These are phyloP conservation scores for Propithecus perrieri DNA, from an alignment of 2,797 vertebrate species.

Conservation along the genomic window DNA sequence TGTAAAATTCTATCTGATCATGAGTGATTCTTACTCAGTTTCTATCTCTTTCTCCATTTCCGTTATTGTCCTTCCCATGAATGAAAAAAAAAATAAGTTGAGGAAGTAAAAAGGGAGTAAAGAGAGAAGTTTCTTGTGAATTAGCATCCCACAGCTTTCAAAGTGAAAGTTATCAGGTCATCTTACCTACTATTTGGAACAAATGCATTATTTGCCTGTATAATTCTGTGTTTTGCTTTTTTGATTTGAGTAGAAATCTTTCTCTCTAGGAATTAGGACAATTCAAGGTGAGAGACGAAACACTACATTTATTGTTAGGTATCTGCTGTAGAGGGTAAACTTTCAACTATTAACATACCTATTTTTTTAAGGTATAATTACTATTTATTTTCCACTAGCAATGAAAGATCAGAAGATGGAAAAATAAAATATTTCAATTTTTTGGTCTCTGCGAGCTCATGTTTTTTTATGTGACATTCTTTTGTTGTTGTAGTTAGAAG, in stretches of 20 bases:
- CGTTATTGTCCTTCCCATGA: not conserved
- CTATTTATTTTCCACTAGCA: not conserved
- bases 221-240: slow-evolving; percentile 29
- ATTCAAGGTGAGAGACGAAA: not conserved
- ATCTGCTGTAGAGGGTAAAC: not conserved
- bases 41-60: not conserved
- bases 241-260: slow-evolving; percentile 3
- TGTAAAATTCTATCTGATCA: not conserved
- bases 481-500: slow-evolving; percentile 11
- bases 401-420: not conserved
- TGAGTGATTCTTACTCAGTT: not conserved
- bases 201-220: not conserved
- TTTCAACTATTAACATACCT: not conserved
- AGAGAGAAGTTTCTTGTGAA: not conserved
- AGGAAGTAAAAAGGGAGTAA: not conserved
- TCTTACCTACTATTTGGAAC: not conserved
- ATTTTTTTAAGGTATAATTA: not conserved
- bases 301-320: not conserved
- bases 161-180: not conserved
- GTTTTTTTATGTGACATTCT: slow-evolving; percentile 15
- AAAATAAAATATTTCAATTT: slow-evolving; percentile 20
- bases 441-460: not conserved
- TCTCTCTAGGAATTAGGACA: not conserved
- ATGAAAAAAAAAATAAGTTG: not conserved
- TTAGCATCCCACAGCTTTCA: not conserved